Conservation (phyloP, 2,888 invertebrate species). For the Spilarctia lutea region DNA sequence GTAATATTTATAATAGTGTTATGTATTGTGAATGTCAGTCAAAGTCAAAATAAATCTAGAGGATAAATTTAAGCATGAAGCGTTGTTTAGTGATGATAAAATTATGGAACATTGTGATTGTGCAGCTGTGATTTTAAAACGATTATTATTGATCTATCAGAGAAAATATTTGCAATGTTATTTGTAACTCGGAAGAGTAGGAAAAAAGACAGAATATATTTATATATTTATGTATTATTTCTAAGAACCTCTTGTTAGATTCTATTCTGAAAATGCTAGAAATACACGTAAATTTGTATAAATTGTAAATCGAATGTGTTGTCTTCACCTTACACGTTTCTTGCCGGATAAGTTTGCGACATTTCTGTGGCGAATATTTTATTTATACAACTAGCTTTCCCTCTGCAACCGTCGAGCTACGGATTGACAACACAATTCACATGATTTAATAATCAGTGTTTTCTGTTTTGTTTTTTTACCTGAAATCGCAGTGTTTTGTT, state of each 20-base stretch:
- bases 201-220: not conserved
- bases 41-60: conserved; percentile 19
- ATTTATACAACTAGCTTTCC: conserved; percentile 37
- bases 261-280: conserved; percentile 1
- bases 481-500: not conserved
- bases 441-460: conserved; percentile 41
- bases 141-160: not conserved
- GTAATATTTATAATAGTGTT: conserved; percentile 15
- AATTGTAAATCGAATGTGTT: conserved; percentile 26
- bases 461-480: conserved; percentile 10
- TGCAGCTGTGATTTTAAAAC: not conserved
- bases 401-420: conserved; percentile 21
- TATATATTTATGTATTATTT: not conserved
- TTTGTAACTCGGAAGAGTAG: not conserved
- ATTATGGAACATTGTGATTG: not conserved
- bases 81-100: not conserved
- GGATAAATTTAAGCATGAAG: conserved; percentile 1
- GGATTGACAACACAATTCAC: conserved; percentile 23
- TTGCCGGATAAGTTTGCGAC: conserved; percentile 30
- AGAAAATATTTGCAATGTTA: not conserved
- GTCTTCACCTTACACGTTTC: conserved; percentile 22
- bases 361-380: conserved; percentile 35
- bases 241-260: not conserved
- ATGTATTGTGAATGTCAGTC: conserved; percentile 10
- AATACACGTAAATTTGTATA: conserved; percentile 14